A percentile compares a stretch with the other conserved stretches of the same genome.
phyloP scores from a whole-genome alignment of 2,888 invertebrate genomes.

The Phytoseiulus persimilis region DNA sequence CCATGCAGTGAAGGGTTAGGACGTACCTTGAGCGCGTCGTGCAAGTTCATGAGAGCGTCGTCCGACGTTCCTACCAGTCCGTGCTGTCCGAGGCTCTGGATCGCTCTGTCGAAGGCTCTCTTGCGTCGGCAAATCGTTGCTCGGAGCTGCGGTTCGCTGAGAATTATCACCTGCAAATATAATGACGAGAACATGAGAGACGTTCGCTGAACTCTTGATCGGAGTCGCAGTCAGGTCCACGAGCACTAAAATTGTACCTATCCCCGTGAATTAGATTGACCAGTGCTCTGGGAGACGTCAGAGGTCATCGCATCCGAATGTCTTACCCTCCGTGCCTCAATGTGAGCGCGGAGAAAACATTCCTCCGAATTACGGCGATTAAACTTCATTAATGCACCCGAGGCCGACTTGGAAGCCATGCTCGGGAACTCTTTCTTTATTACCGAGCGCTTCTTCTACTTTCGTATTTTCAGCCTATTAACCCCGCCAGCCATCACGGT shows the following conservation, averaged over 20 bases:
- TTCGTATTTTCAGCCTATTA: background rate
- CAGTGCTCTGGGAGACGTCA: background rate
- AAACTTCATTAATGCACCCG: background rate
- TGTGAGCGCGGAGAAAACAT: background rate
- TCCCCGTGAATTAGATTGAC: background rate
- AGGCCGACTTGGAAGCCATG: background rate
- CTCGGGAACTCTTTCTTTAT: background rate
- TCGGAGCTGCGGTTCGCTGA: slow-evolving; percentile 56
- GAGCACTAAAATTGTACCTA: background rate
- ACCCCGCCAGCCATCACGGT: background rate
- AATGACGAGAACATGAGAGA: too few species aligned
- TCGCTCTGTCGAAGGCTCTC: slow-evolving; percentile 69
- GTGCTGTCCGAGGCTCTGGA: slow-evolving; percentile 76
- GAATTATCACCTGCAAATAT: slow-evolving; percentile 52
- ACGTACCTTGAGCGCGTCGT: slow-evolving; percentile 65
- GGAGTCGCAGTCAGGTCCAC: too few species aligned
- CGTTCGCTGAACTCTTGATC: too few species aligned
- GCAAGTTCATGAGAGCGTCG: slow-evolving; percentile 61
- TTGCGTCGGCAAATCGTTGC: slow-evolving; percentile 62
- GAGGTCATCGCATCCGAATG: too few species aligned
- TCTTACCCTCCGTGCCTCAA: too few species aligned
- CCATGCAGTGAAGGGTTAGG: background rate
- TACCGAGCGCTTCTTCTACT: background rate
- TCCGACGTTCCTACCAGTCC: slow-evolving; percentile 62
- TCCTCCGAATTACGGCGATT: background rate